Evolutionary conservation across 1,140 invertebrate species (phyloP), one percentile per base, ranked within the genome.

Genomic region (Drosophila mayri): DNA sequence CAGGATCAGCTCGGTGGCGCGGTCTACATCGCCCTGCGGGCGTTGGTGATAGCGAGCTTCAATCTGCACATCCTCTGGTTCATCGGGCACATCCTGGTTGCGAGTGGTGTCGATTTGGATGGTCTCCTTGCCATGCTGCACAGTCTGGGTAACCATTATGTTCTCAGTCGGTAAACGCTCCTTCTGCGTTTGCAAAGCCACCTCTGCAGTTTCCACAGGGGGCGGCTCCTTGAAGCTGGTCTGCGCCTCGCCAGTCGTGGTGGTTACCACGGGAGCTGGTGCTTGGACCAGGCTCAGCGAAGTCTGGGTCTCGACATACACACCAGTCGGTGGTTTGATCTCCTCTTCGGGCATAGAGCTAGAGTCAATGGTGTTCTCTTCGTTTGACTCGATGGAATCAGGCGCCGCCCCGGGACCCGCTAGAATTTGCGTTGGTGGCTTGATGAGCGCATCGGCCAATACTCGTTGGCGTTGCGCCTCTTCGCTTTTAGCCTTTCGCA

Each of bases 71-170:
- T 95, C 94, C 64, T 95, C 93, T 32, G 94, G 93, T 12, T 91
- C 60, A 49, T 94, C 93, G 54, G 94, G 93, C 52, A 93, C 92
- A 71, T 93, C 81, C 0, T 92, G 65, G 44, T 95, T 93, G 5
- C 94, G 94, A 75, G 94, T 95, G 12, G 95, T 96, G 10, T 95
- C 95, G 70, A 97, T 96, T 93, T 96, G 95, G 76, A 97, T 96
- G 0, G 96, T 96, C 91, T 97, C 96, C 86, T 96, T 94, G 25
- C 95, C 95, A 60, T 94, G 95, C 52, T 94, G 94, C 11, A 94
- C 93, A 11, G 93, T 95, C 92, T 96, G 96, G 10, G 94, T 94
- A 0, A 97, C 95, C 87, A 95, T 94, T 67, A 97, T 96, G 40
- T 95, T 95, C 91, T 96, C 96, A n/a, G 94, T 93, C 0, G 92